A percentile compares a stretch with the other conserved stretches of the same genome.
These are phyloP conservation scores for Seira sanloemensis DNA, from an alignment of 2,888 invertebrate genomes.

Conservation along the genomic window DNA sequence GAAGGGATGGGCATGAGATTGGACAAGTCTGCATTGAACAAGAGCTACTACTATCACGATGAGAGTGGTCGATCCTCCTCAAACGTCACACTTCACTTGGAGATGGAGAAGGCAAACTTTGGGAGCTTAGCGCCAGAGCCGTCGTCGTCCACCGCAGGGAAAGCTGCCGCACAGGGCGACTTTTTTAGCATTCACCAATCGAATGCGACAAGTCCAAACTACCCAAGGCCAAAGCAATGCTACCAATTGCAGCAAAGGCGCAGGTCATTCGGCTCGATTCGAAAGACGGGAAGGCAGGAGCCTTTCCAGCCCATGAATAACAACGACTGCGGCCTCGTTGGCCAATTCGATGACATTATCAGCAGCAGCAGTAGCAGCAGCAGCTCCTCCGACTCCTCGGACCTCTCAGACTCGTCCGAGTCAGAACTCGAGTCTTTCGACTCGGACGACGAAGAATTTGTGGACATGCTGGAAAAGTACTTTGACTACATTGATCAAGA, in stretches of 20 bases:
- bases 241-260: constrained; percentile 49
- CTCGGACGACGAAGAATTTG: constrained; percentile 64
- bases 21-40: background rate
- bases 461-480: constrained; percentile 66
- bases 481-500: constrained; percentile 61
- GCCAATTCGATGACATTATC: constrained; percentile 11
- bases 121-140: background rate
- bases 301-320: constrained; percentile 34
- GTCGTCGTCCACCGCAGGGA: background rate
- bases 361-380: constrained; percentile 54
- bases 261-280: constrained; percentile 26
- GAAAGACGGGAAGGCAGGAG: background rate
- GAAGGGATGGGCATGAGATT: background rate
- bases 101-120: constrained; percentile 14
- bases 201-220: constrained; percentile 42
- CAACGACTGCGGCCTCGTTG: constrained; percentile 31
- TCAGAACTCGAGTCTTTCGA: constrained; percentile 48
- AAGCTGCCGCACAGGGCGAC: background rate
- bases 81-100: constrained; percentile 33
- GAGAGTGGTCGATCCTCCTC: constrained; percentile 34
- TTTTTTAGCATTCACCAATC: constrained; percentile 36
- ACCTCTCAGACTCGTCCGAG: constrained; percentile 43
- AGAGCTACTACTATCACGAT: background rate
- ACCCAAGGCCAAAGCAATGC: constrained; percentile 52
- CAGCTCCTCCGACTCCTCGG: constrained; percentile 42